Evolutionary conservation across 2,888 invertebrate species (phyloP).

Genomic region (Trilocha varians): DNA sequence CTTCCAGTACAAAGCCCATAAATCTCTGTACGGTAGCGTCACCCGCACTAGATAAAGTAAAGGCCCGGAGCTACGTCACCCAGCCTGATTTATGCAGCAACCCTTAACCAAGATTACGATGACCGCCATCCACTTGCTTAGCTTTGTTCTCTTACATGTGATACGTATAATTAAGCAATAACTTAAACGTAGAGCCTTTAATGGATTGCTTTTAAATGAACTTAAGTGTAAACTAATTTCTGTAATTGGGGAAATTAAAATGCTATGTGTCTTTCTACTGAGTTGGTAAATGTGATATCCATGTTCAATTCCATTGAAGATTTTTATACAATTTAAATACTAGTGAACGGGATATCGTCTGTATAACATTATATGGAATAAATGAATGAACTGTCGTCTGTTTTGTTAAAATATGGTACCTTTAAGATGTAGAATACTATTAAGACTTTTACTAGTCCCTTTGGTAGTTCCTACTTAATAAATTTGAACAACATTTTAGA

Average conservation of each 20-base stretch:
- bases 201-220: background rate
- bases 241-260: too few species aligned
- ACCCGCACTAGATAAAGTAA: slow-evolving; percentile 71
- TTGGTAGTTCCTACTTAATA: too few species aligned
- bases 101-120: slow-evolving; percentile 74
- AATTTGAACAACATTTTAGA: background rate
- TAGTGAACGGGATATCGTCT: too few species aligned
- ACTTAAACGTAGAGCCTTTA: slow-evolving; percentile 2
- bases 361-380: too few species aligned
- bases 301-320: too few species aligned
- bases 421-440: too few species aligned
- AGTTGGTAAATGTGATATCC: too few species aligned
- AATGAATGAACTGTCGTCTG: too few species aligned
- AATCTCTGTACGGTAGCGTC: slow-evolving; percentile 37
- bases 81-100: slow-evolving; percentile 64
- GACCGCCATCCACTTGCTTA: slow-evolving; percentile 70
- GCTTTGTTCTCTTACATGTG: slow-evolving; percentile 32
- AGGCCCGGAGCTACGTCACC: slow-evolving; percentile 63
- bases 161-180: slow-evolving; percentile 18
- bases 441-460: too few species aligned
- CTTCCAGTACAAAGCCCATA: slow-evolving; percentile 12
- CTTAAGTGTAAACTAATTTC: background rate
- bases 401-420: too few species aligned
- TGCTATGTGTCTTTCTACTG: too few species aligned
- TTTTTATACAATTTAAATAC: too few species aligned